Conservation (phyloP, 2,888 invertebrate species). For the Morpho deidamia region DNA sequence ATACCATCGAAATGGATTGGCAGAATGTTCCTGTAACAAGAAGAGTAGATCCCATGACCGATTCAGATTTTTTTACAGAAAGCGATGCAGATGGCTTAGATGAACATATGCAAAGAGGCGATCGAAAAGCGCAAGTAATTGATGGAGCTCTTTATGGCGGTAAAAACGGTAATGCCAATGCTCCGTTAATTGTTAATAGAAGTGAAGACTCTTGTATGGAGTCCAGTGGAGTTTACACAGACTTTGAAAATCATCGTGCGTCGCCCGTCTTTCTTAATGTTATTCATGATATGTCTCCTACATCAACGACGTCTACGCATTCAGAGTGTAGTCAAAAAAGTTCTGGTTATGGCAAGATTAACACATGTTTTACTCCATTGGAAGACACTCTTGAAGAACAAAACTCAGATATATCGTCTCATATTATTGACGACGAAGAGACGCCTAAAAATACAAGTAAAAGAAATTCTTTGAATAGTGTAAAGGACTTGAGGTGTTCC, state of each 20-base stretch:
- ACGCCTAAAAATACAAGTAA: conserved; percentile 63
- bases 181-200: conserved; percentile 74
- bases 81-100: conserved; percentile 93
- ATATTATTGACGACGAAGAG: conserved; percentile 45
- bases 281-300: conserved; percentile 84
- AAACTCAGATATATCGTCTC: conserved; percentile 37
- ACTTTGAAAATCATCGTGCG: conserved; percentile 83
- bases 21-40: conserved; percentile 81
- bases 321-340: conserved; percentile 74
- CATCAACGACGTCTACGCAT: conserved; percentile 77
- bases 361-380: conserved; percentile 46
- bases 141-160: conserved; percentile 94
- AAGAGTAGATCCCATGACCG: conserved; percentile 91
- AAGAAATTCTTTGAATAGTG: conserved; percentile 65
- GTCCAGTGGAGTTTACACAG: conserved; percentile 93
- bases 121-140: conserved; percentile 89
- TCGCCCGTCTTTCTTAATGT: conserved; percentile 75
- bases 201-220: conserved; percentile 91
- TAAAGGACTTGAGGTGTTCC: conserved; percentile 50
- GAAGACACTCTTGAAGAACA: conserved; percentile 46
- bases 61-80: conserved; percentile 94
- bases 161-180: conserved; percentile 74
- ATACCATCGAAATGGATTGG: conserved; percentile 76
- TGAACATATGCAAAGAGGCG: conserved; percentile 83
- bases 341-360: conserved; percentile 47